These are phyloP conservation scores for Eupithecia subfuscata DNA, from an alignment of 2,888 invertebrate genomes.

Conservation along the genomic window DNA sequence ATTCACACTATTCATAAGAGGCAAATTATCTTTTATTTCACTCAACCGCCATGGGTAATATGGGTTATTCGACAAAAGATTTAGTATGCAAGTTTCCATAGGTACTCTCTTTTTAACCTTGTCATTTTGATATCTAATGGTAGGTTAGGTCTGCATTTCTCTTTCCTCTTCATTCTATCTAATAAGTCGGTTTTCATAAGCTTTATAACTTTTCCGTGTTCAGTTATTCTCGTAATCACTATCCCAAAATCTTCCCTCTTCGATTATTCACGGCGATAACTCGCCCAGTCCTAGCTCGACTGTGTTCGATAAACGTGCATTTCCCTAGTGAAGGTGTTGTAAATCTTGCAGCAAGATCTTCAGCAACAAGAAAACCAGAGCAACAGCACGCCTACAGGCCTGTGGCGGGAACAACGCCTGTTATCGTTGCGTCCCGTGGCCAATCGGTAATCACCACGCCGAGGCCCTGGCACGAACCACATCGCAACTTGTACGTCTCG, in stretches of 20 bases:
- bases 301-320: neutral
- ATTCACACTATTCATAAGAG: too few species aligned
- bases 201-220: too few species aligned
- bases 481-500: neutral
- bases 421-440: conserved; percentile 53
- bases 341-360: conserved; percentile 20
- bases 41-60: neutral
- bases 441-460: conserved; percentile 60
- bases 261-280: neutral
- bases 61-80: neutral
- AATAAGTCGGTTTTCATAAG: neutral
- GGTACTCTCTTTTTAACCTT: too few species aligned
- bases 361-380: conserved; percentile 41
- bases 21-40: neutral
- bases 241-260: neutral
- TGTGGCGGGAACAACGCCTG: conserved; percentile 38
- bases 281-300: neutral
- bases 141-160: neutral
- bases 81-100: neutral
- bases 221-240: neutral
- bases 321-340: conserved; percentile 2
- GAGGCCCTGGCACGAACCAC: conserved; percentile 33
- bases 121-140: neutral
- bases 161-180: neutral
- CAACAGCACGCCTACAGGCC: conserved; percentile 49